Conservation (phyloP, 30 jellyfish, hydroid and myxozoan species). For the Turritopsis dohrnii region DNA sequence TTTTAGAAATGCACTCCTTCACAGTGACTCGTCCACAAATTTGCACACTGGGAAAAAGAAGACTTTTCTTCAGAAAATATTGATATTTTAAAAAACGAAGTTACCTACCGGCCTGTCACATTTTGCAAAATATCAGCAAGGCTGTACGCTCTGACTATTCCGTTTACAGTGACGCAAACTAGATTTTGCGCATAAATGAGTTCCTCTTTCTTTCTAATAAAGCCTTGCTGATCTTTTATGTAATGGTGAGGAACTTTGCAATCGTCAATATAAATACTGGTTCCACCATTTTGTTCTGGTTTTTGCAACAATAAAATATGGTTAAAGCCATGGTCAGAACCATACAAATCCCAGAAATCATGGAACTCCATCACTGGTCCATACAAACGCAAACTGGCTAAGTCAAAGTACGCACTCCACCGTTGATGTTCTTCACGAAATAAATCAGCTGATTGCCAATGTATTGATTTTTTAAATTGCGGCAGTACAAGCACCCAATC, state of each 20-base stretch:
- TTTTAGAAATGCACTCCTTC: too few relatives aligned
- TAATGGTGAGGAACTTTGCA: background rate
- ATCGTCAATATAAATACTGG: background rate
- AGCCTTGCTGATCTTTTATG: background rate
- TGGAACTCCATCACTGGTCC: background rate
- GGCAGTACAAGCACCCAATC: background rate
- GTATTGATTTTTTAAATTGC: background rate
- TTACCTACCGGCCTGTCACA: slow-evolving; percentile 38
- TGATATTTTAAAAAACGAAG: background rate
- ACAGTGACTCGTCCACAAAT: too few relatives aligned
- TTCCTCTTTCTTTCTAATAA: background rate
- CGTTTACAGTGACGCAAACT: slow-evolving; percentile 30
- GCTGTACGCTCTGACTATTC: slow-evolving; percentile 51
- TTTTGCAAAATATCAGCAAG: slow-evolving; percentile 38
- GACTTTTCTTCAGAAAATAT: too few relatives aligned
- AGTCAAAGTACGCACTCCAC: background rate
- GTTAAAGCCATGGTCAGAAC: slow-evolving; percentile 41
- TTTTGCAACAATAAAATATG: slow-evolving; percentile 55
- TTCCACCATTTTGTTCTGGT: slow-evolving; percentile 37
- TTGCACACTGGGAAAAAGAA: too few relatives aligned
- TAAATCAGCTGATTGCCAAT: background rate
- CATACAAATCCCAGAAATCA: background rate
- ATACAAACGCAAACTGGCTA: background rate
- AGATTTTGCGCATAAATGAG: background rate
- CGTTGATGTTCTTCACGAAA: background rate